Evolutionary conservation across 2,113 vertebrate genomes (phyloP), one percentile per base, ranked within the genome.

Genomic region (Takifugu bimaculatus): DNA sequence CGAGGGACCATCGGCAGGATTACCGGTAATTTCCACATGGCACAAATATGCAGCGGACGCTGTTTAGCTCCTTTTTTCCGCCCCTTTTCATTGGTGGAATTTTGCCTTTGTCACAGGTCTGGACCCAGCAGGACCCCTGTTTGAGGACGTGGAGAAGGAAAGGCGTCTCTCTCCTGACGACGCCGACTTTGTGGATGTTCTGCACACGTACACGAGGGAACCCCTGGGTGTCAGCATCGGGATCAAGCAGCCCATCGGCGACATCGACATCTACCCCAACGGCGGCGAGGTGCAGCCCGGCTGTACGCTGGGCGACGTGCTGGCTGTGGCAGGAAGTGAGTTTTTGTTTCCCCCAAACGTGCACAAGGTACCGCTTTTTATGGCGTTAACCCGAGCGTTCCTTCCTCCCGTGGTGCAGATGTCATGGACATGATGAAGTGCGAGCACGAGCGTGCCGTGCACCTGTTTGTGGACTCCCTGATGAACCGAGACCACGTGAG

Each of bases 81-180:
- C 20, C 20, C 20, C 20, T 7, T 35, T 35, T 10, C 2, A 39
- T 11, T 39, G 35, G 11, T 10, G 7, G 35, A 39, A 10, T 39
- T 39, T 39, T 39, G 35, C 35, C 7, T 39, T 9, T 11, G 35
- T 39, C 9, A 29, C 6, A 99, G 97, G 97, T 44, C 77, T 99
- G 78, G 97, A 99, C 74, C 97, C 97, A 0, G 97, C 97, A 0
- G 97, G 97, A n/a, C 96, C 96, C 0, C 92, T 98, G 96, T 98
- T 98, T 73, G 97, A 99, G 76, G 93, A 93, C 0, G 92, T 63
- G 0, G 92, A 91, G 6, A 87, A 93, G 3, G 52, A 91, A 65
- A 91, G 59, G 45, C 92, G 96, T 47, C 93, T 98, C 12, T 99
- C 96, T 5, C 94, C 97, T 0, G 96, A 97, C 0, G 97, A 99